Percentiles rank a stretch among this genome's conserved stretches.
Evolutionary conservation across 2,797 vertebrate species (phyloP).

Genomic region (Gymnothorax javanicus): DNA sequence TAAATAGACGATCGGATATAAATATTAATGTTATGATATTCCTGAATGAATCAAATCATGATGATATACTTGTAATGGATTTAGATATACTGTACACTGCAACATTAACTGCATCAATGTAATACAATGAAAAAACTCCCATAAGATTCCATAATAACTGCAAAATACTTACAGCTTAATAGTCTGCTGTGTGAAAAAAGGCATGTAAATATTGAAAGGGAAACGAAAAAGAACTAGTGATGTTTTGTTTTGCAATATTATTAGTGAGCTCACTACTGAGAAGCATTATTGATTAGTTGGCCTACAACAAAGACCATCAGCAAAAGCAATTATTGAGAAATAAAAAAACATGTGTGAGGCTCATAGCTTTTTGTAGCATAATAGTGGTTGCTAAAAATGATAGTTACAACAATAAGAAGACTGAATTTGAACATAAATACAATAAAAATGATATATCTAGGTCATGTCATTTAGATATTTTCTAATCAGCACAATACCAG

Average conservation of each 20-base stretch:
- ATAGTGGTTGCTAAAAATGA: not conserved
- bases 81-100: too few relatives aligned
- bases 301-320: not conserved
- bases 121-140: not conserved
- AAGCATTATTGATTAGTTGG: constrained; percentile 15
- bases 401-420: not conserved
- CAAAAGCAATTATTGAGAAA: not conserved
- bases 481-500: not conserved
- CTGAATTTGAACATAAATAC: not conserved
- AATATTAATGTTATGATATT: not conserved
- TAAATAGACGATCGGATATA: not conserved
- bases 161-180: not conserved
- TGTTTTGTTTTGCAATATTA: constrained; percentile 20
- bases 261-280: constrained; percentile 14
- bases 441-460: not conserved
- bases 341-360: not conserved
- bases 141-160: not conserved
- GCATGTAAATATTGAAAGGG: not conserved
- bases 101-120: too few relatives aligned
- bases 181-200: not conserved
- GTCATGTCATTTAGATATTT: not conserved
- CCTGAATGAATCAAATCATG: too few relatives aligned
- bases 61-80: too few relatives aligned
- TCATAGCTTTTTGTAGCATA: not conserved
- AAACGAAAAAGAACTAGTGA: not conserved